Evolutionary conservation across 2,888 invertebrate genomes (phyloP).

Genomic region (Callyntrura sp.): DNA sequence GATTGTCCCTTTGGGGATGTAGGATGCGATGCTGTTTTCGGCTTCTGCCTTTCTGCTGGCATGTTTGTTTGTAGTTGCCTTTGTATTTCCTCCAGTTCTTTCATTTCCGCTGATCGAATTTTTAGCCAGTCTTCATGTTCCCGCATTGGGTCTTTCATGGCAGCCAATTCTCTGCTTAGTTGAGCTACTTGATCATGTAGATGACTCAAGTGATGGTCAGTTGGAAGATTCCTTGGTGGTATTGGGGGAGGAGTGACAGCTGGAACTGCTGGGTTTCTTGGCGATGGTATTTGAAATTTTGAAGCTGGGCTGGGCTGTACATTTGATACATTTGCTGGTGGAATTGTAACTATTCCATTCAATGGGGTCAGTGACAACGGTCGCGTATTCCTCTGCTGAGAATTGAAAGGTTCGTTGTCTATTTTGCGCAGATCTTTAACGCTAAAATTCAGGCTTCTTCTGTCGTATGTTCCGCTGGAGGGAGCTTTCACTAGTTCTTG

Average conservation of each 20-base stretch:
- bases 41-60: neutral
- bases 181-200: conserved; percentile 40
- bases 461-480: neutral
- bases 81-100: conserved; percentile 43
- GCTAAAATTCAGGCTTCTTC: neutral
- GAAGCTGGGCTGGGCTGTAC: neutral
- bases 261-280: neutral
- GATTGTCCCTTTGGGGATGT: too few species aligned
- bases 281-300: neutral
- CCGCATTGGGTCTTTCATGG: conserved; percentile 43
- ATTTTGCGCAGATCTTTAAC: neutral
- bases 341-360: too few species aligned
- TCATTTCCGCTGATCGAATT: neutral
- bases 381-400: neutral
- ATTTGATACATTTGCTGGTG: too few species aligned
- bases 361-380: neutral
- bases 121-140: conserved; percentile 57
- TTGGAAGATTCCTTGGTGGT: too few species aligned
- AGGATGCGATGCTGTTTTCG: too few species aligned
- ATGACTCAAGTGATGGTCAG: neutral
- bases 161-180: conserved; percentile 39
- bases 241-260: neutral
- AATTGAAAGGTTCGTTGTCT: neutral
- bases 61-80: neutral
- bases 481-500: neutral